A percentile compares a stretch with the other conserved stretches of the same genome.
Evolutionary conservation across 2,888 invertebrate genomes (phyloP).

Genomic region (Lepidochrysops patricia): DNA sequence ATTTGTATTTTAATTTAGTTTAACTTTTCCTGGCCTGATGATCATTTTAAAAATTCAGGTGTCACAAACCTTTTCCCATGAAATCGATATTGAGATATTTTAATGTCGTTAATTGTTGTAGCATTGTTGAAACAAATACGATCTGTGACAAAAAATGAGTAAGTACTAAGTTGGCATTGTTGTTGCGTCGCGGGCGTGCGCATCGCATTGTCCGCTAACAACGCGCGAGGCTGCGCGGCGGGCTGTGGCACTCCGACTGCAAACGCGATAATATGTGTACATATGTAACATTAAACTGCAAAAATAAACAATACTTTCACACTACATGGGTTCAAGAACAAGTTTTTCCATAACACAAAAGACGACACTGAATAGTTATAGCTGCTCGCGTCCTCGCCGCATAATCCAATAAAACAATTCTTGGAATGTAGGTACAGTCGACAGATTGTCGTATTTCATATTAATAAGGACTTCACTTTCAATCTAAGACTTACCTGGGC

Average conservation of each 20-base stretch:
- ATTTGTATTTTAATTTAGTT: background rate
- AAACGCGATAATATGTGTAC: constrained; percentile 71
- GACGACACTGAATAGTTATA: constrained; percentile 75
- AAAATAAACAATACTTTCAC: constrained; percentile 73
- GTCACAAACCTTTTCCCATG: background rate
- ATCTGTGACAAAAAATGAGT: constrained; percentile 33
- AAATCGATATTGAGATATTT: background rate
- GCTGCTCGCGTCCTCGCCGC: constrained; percentile 70
- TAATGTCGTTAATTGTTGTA: constrained; percentile 12
- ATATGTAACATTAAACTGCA: constrained; percentile 75
- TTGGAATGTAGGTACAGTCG: constrained; percentile 69
- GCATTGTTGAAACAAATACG: background rate
- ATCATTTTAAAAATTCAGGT: background rate
- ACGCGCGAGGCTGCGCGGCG: constrained; percentile 34
- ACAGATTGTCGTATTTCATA: constrained; percentile 31
- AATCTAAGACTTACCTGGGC: background rate
- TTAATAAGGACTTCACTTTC: constrained; percentile 1
- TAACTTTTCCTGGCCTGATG: background rate
- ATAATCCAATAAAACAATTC: constrained; percentile 75
- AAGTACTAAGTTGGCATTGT: constrained; percentile 33
- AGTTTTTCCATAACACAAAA: constrained; percentile 76
- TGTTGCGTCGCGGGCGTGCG: constrained; percentile 26
- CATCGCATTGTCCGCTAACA: constrained; percentile 56
- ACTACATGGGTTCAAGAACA: constrained; percentile 75
- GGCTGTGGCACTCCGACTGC: constrained; percentile 55